These are phyloP conservation scores for Eulithis testata DNA, from an alignment of 2,888 invertebrate species.

Conservation along the genomic window DNA sequence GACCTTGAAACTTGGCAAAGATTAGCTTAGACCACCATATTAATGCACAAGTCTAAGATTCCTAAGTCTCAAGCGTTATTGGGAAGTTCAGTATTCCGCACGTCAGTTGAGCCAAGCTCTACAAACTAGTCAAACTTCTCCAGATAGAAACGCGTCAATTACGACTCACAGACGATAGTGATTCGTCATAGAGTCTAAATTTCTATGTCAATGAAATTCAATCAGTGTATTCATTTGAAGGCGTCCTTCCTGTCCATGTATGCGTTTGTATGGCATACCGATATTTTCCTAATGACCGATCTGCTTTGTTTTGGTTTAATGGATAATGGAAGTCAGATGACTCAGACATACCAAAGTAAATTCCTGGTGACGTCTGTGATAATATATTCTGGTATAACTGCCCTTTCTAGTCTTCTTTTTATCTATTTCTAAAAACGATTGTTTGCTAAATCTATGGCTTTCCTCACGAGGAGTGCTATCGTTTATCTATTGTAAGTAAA, in stretches of 20 bases:
- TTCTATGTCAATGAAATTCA: constrained; percentile 48
- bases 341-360: constrained; percentile 29
- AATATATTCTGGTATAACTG: not conserved
- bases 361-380: constrained; percentile 10
- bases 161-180: not conserved
- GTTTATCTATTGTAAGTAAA: too few relatives aligned
- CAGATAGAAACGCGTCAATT: not conserved
- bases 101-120: not conserved
- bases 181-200: constrained; percentile 23
- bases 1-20: not conserved
- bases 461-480: too few relatives aligned
- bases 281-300: constrained; percentile 43
- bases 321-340: constrained; percentile 34
- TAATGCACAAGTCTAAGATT: not conserved
- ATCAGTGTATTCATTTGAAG: constrained; percentile 47
- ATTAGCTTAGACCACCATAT: not conserved
- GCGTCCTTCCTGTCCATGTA: constrained; percentile 53
- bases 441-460: too few relatives aligned
- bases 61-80: not conserved
- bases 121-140: not conserved
- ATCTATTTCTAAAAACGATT: not conserved
- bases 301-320: constrained; percentile 42
- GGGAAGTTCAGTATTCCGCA: not conserved
- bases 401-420: not conserved
- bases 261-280: constrained; percentile 47